These are phyloP conservation scores for Rhineura floridana DNA, from an alignment of 2,113 vertebrate species.

Conservation along the genomic window DNA sequence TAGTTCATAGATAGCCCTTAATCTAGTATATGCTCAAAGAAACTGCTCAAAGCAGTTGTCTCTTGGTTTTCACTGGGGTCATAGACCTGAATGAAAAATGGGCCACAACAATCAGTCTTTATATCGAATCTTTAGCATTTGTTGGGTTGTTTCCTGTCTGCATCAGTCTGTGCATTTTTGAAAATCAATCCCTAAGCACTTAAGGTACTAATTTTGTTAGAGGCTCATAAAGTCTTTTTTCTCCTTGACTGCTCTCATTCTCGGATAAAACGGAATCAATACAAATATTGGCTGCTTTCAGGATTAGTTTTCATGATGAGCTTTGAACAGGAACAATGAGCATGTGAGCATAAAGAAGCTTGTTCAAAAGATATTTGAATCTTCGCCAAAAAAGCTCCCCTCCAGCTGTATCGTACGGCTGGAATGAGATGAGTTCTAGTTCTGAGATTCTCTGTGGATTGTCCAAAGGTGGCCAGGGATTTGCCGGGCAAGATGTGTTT, in stretches of 20 bases:
- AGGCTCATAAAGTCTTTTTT: slow-evolving; percentile 20
- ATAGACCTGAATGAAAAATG: neutral
- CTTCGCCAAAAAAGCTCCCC: slow-evolving; percentile 26
- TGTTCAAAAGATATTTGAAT: slow-evolving; percentile 50
- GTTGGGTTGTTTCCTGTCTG: neutral
- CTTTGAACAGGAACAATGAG: slow-evolving; percentile 52
- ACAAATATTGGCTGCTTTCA: slow-evolving; percentile 54
- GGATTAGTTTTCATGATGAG: slow-evolving; percentile 48
- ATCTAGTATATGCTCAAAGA: neutral
- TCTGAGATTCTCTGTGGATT: slow-evolving; percentile 21
- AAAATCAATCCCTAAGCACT: slow-evolving; percentile 5
- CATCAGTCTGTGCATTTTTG: neutral
- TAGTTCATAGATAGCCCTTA: neutral
- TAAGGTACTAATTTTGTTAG: slow-evolving; percentile 38
- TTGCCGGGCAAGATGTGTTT: slow-evolving; percentile 26
- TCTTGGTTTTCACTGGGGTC: neutral
- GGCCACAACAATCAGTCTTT: neutral
- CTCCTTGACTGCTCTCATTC: slow-evolving; percentile 40
- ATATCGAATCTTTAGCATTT: neutral
- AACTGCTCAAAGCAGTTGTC: neutral
- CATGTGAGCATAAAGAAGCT: slow-evolving; percentile 38
- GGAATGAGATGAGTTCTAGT: slow-evolving; percentile 37
- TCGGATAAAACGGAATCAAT: slow-evolving; percentile 51
- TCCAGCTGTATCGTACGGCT: slow-evolving; percentile 32
- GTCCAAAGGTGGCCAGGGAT: slow-evolving; percentile 17